Conservation (phyloP, 2,797 vertebrate genomes). For the Sitta carolinensis region DNA sequence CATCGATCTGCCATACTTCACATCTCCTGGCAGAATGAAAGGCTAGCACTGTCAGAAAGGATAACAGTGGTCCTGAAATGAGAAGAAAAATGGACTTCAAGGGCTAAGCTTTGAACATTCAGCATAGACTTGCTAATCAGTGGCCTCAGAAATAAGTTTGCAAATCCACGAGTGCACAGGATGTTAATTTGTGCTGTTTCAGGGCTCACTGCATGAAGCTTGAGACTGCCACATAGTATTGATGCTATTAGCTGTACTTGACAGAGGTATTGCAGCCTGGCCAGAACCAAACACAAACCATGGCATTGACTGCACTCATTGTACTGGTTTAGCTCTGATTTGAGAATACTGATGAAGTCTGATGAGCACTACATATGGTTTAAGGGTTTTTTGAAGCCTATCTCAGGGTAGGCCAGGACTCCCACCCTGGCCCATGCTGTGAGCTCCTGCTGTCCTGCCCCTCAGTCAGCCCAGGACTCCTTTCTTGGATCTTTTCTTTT, state of each 20-base stretch:
- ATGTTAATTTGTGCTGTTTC: neutral
- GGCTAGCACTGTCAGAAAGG: neutral
- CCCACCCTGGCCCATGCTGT: too few species aligned
- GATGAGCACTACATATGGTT: fast-evolving
- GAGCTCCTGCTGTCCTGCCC: too few species aligned
- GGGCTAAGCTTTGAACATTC: neutral
- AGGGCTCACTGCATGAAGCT: neutral
- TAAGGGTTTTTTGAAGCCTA: neutral
- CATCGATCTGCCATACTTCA: fast-evolving
- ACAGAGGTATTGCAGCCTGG: neutral
- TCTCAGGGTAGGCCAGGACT: neutral
- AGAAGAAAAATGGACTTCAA: neutral
- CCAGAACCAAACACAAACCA: neutral
- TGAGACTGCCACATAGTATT: neutral
- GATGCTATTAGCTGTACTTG: neutral
- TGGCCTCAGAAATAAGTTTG: neutral
- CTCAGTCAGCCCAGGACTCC: fast-evolving
- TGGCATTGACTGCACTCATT: neutral
- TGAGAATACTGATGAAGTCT: neutral
- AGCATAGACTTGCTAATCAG: neutral
- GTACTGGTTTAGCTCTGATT: neutral
- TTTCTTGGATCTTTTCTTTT: neutral
- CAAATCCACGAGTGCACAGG: neutral
- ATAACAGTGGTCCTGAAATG: neutral
- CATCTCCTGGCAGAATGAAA: neutral